A percentile compares a stretch with the other conserved stretches of the same genome.
Evolutionary conservation across 1,140 invertebrate genomes (phyloP).

Genomic region (Ptiloglossa arizonensis): DNA sequence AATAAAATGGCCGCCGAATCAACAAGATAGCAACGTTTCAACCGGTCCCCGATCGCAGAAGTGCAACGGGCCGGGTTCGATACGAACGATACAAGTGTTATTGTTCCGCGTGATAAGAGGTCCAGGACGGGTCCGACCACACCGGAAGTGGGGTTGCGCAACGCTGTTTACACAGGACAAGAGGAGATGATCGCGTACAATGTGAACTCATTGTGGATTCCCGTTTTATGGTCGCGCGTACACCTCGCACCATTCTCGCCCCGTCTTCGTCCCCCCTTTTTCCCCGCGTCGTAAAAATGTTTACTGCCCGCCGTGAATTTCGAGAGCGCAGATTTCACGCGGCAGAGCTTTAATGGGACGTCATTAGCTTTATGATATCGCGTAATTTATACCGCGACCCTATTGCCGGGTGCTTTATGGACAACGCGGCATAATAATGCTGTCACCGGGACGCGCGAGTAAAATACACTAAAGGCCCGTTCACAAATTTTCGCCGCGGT

Average conservation of each 20-base stretch:
- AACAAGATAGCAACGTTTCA: not conserved
- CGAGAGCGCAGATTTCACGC: slow-evolving; percentile 51
- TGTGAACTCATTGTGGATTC: slow-evolving; percentile 26
- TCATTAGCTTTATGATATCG: slow-evolving; percentile 71
- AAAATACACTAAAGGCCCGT: not conserved
- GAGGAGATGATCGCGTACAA: not conserved
- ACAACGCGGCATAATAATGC: slow-evolving; percentile 62
- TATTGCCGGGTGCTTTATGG: slow-evolving; percentile 55
- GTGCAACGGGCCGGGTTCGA: not conserved
- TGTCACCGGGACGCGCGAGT: slow-evolving; percentile 36
- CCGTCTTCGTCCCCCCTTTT: not conserved
- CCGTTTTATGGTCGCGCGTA: slow-evolving; percentile 30
- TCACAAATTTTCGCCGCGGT: not conserved
- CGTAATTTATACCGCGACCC: slow-evolving; percentile 65
- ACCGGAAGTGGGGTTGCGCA: slow-evolving; percentile 51
- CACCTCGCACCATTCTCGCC: not conserved
- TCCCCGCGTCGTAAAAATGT: slow-evolving; percentile 54
- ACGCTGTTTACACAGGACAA: slow-evolving; percentile 24
- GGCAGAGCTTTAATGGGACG: slow-evolving; percentile 64
- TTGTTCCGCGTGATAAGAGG: slow-evolving; percentile 24
- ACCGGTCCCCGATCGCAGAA: not conserved
- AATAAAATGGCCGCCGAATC: not conserved
- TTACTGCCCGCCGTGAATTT: slow-evolving; percentile 62
- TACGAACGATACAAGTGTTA: slow-evolving; percentile 6
- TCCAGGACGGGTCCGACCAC: not conserved